phyloP scores from a whole-genome alignment of 2,113 vertebrate species.

The Rattus rattus region DNA sequence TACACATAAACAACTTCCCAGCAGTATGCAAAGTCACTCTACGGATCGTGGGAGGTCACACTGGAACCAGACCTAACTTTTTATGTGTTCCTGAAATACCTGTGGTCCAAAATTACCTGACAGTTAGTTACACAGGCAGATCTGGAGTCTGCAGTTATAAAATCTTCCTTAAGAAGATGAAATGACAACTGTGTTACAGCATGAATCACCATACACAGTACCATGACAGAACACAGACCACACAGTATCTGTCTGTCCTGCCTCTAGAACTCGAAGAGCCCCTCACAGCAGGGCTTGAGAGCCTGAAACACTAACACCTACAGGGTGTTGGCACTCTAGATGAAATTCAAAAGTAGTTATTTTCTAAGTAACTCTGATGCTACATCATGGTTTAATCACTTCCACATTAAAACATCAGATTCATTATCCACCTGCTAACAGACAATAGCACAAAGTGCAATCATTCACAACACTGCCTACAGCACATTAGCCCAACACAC shows the following conservation, averaged over 20 bases:
- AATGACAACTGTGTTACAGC: neutral
- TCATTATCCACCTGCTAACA: slow-evolving; percentile 18
- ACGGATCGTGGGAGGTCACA: neutral
- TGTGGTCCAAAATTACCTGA: neutral
- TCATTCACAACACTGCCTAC: neutral
- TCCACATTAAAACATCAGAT: neutral
- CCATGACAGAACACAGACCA: neutral
- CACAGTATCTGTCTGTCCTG: neutral
- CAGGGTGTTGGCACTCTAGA: neutral
- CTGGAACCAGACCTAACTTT: neutral
- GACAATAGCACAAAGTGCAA: neutral
- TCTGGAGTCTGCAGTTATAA: neutral
- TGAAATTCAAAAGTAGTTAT: slow-evolving; percentile 8
- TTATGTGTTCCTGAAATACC: neutral
- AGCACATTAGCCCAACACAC: neutral
- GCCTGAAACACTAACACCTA: neutral
- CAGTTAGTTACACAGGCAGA: neutral
- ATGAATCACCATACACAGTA: neutral
- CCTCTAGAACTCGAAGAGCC: neutral
- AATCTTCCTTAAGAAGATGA: slow-evolving; percentile 19
- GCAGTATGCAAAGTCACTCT: neutral
- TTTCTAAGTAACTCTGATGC: slow-evolving; percentile 49
- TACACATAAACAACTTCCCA: neutral
- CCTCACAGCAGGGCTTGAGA: neutral
- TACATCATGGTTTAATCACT: slow-evolving; percentile 34